A percentile compares a stretch with the other conserved stretches of the same genome.
phyloP scores from a whole-genome alignment of 2,113 vertebrate genomes.

The Oreochromis spilurus region DNA sequence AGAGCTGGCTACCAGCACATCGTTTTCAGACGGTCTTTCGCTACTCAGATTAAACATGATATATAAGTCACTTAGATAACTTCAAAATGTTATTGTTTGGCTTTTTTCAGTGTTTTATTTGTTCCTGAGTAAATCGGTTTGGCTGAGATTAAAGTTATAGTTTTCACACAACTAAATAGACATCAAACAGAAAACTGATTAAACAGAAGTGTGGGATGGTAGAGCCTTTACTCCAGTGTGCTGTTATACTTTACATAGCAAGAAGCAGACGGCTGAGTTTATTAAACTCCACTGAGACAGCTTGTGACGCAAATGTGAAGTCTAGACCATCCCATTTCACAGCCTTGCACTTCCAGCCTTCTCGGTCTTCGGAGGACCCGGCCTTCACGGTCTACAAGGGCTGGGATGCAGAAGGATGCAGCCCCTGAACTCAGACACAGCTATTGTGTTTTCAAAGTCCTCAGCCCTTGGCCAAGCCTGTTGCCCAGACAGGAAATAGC shows the following conservation, averaged over 20 bases:
- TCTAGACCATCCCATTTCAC: background rate
- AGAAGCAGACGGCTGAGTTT: background rate
- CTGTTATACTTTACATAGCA: background rate
- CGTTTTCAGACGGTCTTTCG: background rate
- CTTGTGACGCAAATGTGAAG: background rate
- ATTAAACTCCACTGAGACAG: background rate
- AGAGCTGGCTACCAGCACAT: background rate
- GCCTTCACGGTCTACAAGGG: background rate
- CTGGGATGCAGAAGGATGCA: background rate
- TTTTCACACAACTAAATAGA: background rate
- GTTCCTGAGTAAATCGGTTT: background rate
- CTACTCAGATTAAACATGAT: background rate
- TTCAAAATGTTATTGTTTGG: background rate
- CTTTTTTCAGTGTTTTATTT: background rate
- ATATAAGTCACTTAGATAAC: background rate
- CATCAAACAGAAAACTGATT: background rate
- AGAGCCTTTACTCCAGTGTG: background rate
- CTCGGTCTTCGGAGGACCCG: background rate
- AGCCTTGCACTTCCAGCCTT: background rate
- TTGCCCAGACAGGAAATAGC: no score
- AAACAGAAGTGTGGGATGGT: background rate
- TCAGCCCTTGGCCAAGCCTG: background rate
- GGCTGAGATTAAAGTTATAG: background rate
- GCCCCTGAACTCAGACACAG: background rate
- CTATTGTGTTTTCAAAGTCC: background rate